Percentiles rank a stretch among this genome's conserved stretches.
phyloP scores from a whole-genome alignment of 2,797 vertebrate genomes.

The Mormyrops boulengeri region DNA sequence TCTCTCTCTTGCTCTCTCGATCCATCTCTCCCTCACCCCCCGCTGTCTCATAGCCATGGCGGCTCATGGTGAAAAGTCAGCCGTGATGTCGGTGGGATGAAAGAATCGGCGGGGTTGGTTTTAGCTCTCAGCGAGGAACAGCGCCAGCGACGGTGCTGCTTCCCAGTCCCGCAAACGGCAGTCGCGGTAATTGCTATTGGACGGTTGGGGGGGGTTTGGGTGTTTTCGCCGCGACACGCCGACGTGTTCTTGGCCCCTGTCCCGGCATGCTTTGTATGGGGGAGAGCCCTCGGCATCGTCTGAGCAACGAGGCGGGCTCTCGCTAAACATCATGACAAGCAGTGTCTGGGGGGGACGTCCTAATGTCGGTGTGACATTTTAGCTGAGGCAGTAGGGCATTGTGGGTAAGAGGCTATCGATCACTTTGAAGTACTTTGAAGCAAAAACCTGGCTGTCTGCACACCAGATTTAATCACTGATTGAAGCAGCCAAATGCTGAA shows the following conservation, averaged over 20 bases:
- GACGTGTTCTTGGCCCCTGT: background rate
- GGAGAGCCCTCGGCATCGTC: background rate
- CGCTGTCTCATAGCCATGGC: slow-evolving; percentile 15
- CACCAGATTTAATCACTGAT: background rate
- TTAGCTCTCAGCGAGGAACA: slow-evolving; percentile 5
- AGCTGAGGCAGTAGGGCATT: background rate
- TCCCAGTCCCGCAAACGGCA: background rate
- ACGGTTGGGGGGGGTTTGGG: background rate
- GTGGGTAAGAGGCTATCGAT: slow-evolving; percentile 26
- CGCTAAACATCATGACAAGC: slow-evolving; percentile 30
- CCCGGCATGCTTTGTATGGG: background rate
- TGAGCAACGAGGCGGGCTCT: background rate
- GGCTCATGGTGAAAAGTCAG: background rate
- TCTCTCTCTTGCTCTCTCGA: slow-evolving; percentile 20
- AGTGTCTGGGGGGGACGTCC: background rate
- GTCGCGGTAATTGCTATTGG: background rate
- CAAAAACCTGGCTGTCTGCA: background rate
- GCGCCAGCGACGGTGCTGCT: background rate
- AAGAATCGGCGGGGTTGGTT: background rate
- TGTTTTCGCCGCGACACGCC: background rate
- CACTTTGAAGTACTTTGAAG: slow-evolving; percentile 26
- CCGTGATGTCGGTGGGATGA: background rate
- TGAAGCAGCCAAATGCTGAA: slow-evolving; percentile 14
- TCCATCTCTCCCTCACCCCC: slow-evolving; percentile 10
- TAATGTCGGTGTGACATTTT: slow-evolving; percentile 15